A percentile compares a stretch with the other conserved stretches of the same genome.
These are phyloP conservation scores for Brassicogethes aeneus DNA, from an alignment of 2,888 invertebrate species.

Conservation along the genomic window DNA sequence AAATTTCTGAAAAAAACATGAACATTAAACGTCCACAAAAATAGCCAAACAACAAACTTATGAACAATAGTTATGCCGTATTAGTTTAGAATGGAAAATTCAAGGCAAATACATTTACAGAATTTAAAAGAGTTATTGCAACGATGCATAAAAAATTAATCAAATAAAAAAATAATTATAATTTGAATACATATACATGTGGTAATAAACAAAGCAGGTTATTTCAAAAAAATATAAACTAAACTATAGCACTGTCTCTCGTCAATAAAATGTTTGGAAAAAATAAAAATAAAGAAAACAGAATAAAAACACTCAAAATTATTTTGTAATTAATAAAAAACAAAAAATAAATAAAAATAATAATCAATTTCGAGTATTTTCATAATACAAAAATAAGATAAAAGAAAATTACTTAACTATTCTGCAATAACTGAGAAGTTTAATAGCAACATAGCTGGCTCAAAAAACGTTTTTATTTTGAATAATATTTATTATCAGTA, in stretches of 20 bases:
- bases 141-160: constrained; percentile 16
- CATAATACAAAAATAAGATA: constrained; percentile 3
- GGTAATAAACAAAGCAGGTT: constrained; percentile 10
- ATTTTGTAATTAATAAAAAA: constrained; percentile 4
- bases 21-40: constrained; percentile 18
- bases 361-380: constrained; percentile 10
- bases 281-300: constrained; percentile 6
- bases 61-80: constrained; percentile 21
- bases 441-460: constrained; percentile 38
- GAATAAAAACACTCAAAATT: constrained; percentile 7
- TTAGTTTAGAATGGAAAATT: constrained; percentile 21
- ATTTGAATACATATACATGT: constrained; percentile 10
- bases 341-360: background rate
- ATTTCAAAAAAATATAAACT: constrained; percentile 8
- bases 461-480: constrained; percentile 20
- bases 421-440: constrained; percentile 16
- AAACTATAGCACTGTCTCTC: constrained; percentile 19
- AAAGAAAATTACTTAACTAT: constrained; percentile 5
- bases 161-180: too few relatives aligned
- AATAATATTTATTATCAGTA: constrained; percentile 11
- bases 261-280: constrained; percentile 9
- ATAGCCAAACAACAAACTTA: constrained; percentile 25
- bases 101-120: constrained; percentile 22
- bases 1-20: constrained; percentile 18
- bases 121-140: constrained; percentile 22